phyloP scores from a whole-genome alignment of 2,888 invertebrate species.

The Ophion slaviceki region DNA sequence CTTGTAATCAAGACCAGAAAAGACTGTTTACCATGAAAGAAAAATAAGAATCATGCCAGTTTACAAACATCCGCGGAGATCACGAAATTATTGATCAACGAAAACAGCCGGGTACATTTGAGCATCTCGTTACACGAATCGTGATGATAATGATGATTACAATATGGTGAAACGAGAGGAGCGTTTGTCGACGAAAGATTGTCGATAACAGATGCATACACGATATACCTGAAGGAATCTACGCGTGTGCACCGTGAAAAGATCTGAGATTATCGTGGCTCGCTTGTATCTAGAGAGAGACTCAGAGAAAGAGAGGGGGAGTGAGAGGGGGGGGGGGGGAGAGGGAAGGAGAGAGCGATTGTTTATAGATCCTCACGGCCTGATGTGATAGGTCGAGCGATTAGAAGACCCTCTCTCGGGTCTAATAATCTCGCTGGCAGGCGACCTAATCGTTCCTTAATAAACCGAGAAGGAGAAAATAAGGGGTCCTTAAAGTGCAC shows the following conservation, averaged over 20 bases:
- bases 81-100: constrained; percentile 32
- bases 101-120: not conserved
- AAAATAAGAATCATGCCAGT: not conserved
- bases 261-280: constrained; percentile 37
- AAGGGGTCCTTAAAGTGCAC: constrained; percentile 52
- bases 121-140: constrained; percentile 13
- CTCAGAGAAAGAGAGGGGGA: constrained; percentile 1
- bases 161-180: not conserved
- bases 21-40: too few relatives aligned
- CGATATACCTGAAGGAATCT: not conserved
- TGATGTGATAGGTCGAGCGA: constrained; percentile 58
- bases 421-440: constrained; percentile 46
- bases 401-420: constrained; percentile 45
- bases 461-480: constrained; percentile 75
- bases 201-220: constrained; percentile 26
- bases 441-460: constrained; percentile 74
- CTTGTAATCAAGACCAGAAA: too few relatives aligned
- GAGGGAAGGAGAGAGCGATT: constrained; percentile 44
- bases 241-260: constrained; percentile 51
- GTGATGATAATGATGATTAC: not conserved
- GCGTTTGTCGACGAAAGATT: constrained; percentile 10
- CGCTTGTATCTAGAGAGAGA: constrained; percentile 8
- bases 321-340: not conserved
- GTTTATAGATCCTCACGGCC: constrained; percentile 51
- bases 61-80: not conserved